phyloP scores from a whole-genome alignment of 2,888 invertebrate genomes.

The Melipona beecheii region DNA sequence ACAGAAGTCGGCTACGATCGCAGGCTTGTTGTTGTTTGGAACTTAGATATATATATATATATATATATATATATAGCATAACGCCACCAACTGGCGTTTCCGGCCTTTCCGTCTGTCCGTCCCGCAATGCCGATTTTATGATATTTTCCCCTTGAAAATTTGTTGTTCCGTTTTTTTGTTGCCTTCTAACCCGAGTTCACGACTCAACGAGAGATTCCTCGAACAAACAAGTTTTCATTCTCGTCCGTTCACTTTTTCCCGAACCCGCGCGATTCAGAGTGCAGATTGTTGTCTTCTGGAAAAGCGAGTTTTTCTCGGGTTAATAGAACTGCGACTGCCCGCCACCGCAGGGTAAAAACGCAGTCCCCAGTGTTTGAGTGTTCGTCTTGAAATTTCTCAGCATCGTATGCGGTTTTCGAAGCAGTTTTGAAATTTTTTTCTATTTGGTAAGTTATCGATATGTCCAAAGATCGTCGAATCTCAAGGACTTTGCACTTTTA shows the following conservation, averaged over 20 bases:
- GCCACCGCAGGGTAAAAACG: background rate
- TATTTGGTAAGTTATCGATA: background rate
- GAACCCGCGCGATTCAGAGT: slow-evolving; percentile 73
- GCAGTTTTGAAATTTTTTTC: slow-evolving; percentile 4
- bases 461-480: too few species aligned
- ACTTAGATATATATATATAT: slow-evolving; percentile 51
- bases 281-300: slow-evolving; percentile 77
- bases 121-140: slow-evolving; percentile 16
- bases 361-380: background rate
- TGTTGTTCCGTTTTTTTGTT: slow-evolving; percentile 40
- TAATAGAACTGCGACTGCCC: slow-evolving; percentile 50
- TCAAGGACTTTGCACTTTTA: slow-evolving; percentile 30
- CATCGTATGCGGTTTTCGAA: background rate
- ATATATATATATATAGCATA: slow-evolving; percentile 27
- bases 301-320: slow-evolving; percentile 64
- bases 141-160: slow-evolving; percentile 42
- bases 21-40: slow-evolving; percentile 67
- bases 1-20: slow-evolving; percentile 34
- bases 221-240: slow-evolving; percentile 58
- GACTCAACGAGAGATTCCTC: slow-evolving; percentile 55
- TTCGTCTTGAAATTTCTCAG: slow-evolving; percentile 14
- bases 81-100: slow-evolving; percentile 56
- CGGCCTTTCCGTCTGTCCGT: slow-evolving; percentile 25
- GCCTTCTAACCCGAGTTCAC: slow-evolving; percentile 59
- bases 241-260: slow-evolving; percentile 74